These are phyloP conservation scores for Pseudopodoces humilis DNA, from an alignment of 2,113 vertebrate genomes.

Conservation along the genomic window DNA sequence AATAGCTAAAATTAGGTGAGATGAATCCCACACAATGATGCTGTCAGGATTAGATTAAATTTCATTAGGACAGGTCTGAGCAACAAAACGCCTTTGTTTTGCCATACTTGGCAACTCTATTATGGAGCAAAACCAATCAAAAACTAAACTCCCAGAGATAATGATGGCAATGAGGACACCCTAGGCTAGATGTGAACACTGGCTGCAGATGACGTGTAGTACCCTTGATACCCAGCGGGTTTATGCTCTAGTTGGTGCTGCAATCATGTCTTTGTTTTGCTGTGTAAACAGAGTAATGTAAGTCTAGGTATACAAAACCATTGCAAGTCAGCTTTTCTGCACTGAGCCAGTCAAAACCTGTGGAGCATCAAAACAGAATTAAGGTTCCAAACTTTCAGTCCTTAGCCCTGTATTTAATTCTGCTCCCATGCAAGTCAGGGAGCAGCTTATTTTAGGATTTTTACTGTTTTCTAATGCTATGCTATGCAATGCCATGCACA, in stretches of 20 bases:
- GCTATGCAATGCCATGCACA: background rate
- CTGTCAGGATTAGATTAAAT: background rate
- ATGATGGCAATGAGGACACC: background rate
- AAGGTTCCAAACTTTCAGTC: background rate
- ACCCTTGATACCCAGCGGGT: background rate
- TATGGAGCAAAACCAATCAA: background rate
- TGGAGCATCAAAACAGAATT: background rate
- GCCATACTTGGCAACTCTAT: background rate
- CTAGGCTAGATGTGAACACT: background rate
- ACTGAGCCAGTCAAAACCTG: background rate
- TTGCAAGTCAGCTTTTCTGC: background rate
- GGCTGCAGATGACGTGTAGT: background rate
- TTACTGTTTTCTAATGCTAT: background rate
- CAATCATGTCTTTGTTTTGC: background rate
- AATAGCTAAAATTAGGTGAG: conserved; percentile 34
- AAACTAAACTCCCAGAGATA: background rate
- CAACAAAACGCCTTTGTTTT: background rate
- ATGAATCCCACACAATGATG: background rate
- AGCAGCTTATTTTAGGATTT: background rate
- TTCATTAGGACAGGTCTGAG: background rate
- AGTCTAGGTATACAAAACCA: background rate
- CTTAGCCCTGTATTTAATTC: background rate
- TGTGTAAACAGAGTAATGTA: background rate
- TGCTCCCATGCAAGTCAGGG: background rate
- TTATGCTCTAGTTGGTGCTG: background rate